Percentiles rank a stretch among this genome's conserved stretches.
phyloP scores from a whole-genome alignment of 1,140 invertebrate species.

The Drosophila chauvacae region DNA sequence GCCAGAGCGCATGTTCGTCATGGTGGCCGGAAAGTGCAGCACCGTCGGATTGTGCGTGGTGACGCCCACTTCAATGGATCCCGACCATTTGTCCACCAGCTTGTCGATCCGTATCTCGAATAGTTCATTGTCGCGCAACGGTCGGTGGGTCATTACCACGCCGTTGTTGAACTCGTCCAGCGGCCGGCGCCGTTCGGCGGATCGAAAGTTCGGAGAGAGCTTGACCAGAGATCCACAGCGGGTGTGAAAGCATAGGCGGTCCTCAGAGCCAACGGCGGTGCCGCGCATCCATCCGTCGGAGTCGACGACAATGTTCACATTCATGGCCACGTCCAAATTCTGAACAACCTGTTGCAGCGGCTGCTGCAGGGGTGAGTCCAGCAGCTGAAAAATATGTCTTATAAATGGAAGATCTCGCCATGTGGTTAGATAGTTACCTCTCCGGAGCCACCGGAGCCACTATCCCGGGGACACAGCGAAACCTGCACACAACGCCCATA shows the following conservation, averaged over 20 bases:
- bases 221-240: constrained; percentile 95
- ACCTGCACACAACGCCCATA: constrained; percentile 97
- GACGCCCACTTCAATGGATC: constrained; percentile 96
- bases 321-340: constrained; percentile 81
- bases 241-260: constrained; percentile 94
- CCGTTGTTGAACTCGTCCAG: constrained; percentile 98
- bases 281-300: constrained; percentile 43
- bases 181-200: constrained; percentile 93
- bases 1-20: constrained; percentile 98
- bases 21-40: constrained; percentile 97
- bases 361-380: constrained; percentile 65
- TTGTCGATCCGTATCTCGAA: constrained; percentile 97
- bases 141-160: constrained; percentile 95
- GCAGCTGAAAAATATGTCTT: constrained; percentile 15
- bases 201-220: constrained; percentile 92
- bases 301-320: constrained; percentile 70
- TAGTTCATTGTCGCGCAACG: constrained; percentile 93
- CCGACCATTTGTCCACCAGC: constrained; percentile 96
- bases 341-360: constrained; percentile 76
- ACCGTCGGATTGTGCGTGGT: constrained; percentile 96
- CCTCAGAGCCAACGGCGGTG: constrained; percentile 69
- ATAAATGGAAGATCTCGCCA: background rate
- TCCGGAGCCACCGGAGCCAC: constrained; percentile 11
- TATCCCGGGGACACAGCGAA: constrained; percentile 86
- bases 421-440: constrained; percentile 44